These are phyloP conservation scores for Chironomus tentans DNA, from an alignment of 2,888 invertebrate genomes.

Conservation along the genomic window DNA sequence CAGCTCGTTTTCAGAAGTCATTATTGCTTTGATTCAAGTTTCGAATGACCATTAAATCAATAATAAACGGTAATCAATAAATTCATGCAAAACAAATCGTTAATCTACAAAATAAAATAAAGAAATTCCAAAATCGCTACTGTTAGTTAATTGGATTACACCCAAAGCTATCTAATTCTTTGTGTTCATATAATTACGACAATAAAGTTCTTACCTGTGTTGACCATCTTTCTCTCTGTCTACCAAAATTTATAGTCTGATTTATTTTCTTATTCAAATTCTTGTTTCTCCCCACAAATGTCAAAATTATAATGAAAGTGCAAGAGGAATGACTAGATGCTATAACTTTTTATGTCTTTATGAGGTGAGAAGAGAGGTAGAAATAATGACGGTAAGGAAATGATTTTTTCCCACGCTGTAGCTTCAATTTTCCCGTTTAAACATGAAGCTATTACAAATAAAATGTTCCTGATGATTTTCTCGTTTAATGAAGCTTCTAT, in stretches of 20 bases:
- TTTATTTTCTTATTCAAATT: too few relatives aligned
- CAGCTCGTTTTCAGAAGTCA: too few relatives aligned
- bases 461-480: neutral
- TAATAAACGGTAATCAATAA: too few relatives aligned
- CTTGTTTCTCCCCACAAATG: neutral
- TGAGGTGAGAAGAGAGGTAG: neutral
- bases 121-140: too few relatives aligned
- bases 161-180: too few relatives aligned
- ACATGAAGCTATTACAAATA: neutral
- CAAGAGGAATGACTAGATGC: neutral
- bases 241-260: neutral
- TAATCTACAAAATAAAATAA: too few relatives aligned
- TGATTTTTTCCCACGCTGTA: neutral
- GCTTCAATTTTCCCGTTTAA: neutral
- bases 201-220: constrained; percentile 13
- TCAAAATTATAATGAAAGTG: neutral
- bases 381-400: neutral
- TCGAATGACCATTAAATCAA: too few relatives aligned
- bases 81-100: too few relatives aligned
- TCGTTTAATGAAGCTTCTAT: neutral
- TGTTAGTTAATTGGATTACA: too few relatives aligned
- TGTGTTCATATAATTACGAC: too few relatives aligned
- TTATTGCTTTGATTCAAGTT: too few relatives aligned
- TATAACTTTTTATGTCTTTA: neutral
- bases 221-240: neutral